Conservation (phyloP, 2,797 vertebrate genomes). For the Sebastiscus albofasciatus region DNA sequence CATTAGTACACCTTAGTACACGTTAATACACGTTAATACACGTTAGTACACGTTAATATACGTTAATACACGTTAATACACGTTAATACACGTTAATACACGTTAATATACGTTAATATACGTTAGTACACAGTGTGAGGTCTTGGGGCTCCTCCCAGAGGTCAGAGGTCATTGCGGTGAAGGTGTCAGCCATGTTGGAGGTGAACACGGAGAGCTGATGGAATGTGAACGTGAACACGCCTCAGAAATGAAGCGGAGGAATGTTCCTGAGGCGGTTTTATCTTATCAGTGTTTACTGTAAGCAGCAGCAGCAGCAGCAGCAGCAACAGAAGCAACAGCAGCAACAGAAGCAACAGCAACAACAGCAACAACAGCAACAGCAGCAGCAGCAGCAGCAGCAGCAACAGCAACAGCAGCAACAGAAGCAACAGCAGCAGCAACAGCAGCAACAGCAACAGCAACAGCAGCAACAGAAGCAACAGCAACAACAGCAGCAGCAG, state of each 20-base stretch:
- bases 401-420: too few relatives aligned
- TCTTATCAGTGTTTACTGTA: constrained; percentile 66
- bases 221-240: constrained; percentile 26
- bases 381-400: too few relatives aligned
- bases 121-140: too few relatives aligned
- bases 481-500: fast-evolving
- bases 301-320: neutral
- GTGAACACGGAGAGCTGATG: neutral
- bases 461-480: too few relatives aligned
- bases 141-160: neutral
- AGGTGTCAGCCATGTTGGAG: neutral
- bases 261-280: constrained; percentile 41
- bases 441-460: fast-evolving
- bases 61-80: too few relatives aligned
- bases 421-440: fast-evolving
- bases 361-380: too few relatives aligned
- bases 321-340: fast-evolving
- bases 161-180: constrained; percentile 20
- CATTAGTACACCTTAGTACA: too few relatives aligned
- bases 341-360: fast-evolving
- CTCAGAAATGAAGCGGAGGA: constrained; percentile 40
- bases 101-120: too few relatives aligned
- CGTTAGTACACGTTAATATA: too few relatives aligned
- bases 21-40: too few relatives aligned
- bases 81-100: too few relatives aligned